Base-by-base conservation (phyloP, 2,888 invertebrate species). In the Parapristionchus giblindavisi region DNA sequence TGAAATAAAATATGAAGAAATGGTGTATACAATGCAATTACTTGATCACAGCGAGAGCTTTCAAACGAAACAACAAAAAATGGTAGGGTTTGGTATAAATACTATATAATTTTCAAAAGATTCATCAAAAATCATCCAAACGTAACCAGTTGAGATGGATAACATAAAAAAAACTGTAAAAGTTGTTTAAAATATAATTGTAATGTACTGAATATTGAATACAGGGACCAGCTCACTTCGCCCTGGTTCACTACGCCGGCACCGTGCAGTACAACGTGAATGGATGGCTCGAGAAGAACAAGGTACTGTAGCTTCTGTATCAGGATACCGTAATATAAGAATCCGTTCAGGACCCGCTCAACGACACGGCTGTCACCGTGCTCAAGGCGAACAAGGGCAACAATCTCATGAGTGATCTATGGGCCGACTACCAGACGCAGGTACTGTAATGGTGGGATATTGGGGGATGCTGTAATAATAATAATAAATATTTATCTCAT, bases 251-350 rank as follows among this genome's bases (percentile, higher is more conserved):
- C 82, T 90, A 90, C 83, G 90, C 90, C 76, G 90, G 90, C 75
- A 89, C 89, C 77, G 95, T 97, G 91, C 93, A 96, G 85, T 99
- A 99, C 93, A 98, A 97, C 92, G 95, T 98, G 91, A 93, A 93
- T 88, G 95, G 95, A 87, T 99, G 99, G 99, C 92, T 99, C 90
- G 98, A 99, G 91, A 99, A 99, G 94, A 99, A 99, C 93, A 83
- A 83, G 80, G 75, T 77, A 32, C 43, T 36, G 21, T 14, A 54
- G 2, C 1, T 27, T n/a, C 29, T n/a, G 24, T 11, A 54, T 54
- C 5, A 24, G 14, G 5, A 27, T 54, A 54, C n/a, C 27, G 5
- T 24, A 3, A 2, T 17, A 38, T n/a, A 51, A 68, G n/a, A 3
- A 1, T n/a, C 36, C n/a, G 29, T 65, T 1, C 63, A 90, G 86